Base-by-base conservation (phyloP, 1,140 invertebrate genomes). In the Armadillidium nasatum region DNA sequence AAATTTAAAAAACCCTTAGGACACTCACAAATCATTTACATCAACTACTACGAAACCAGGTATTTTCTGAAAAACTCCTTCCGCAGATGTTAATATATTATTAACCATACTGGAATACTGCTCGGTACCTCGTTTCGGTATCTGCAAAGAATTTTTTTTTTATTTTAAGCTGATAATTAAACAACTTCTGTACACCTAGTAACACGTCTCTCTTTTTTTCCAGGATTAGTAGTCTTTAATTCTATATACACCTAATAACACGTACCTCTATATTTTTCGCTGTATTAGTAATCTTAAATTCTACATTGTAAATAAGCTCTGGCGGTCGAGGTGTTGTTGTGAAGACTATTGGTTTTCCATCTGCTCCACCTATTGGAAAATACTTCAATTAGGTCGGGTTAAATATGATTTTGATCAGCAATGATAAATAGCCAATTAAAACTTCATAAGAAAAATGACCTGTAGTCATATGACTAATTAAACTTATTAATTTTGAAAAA, bases 231-330 rank as follows among this genome's bases (percentile, higher is more conserved):
- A n/a, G n/a, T n/a, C n/a, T n/a, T n/a, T n/a, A n/a, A n/a, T n/a
- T n/a, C n/a, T n/a, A n/a, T n/a, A n/a, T 33, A 33, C 33, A 1
- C 33, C 33, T 33, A 33, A 6, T 33, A 33, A 33, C 33, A 70
- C 44, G 67, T 22, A 74, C 22, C 33, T 46, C 45, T 46, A 77
- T 69, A 54, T 74, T 15, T 67, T 69, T 19, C 22, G n/a, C 93
- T 33, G 94, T 84, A 54, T 91, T 91, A 7, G 90, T 87, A 3
- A 95, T 85, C 81, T 91, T 92, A 0, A 95, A 86, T 80, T 90
- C 87, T 15, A 93, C 86, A 43, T 90, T 88, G 83, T 94, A 94
- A 11, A 87, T 86, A 0, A 91, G 80, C 71, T 87, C 87, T 21
- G 89, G 88, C 0, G 90, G 88, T 10, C 89, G 85, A 0, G 88